Evolutionary conservation across 2,888 invertebrate species (phyloP), one percentile per base, ranked within the genome.

Genomic region (Temnothorax unifasciatus): DNA sequence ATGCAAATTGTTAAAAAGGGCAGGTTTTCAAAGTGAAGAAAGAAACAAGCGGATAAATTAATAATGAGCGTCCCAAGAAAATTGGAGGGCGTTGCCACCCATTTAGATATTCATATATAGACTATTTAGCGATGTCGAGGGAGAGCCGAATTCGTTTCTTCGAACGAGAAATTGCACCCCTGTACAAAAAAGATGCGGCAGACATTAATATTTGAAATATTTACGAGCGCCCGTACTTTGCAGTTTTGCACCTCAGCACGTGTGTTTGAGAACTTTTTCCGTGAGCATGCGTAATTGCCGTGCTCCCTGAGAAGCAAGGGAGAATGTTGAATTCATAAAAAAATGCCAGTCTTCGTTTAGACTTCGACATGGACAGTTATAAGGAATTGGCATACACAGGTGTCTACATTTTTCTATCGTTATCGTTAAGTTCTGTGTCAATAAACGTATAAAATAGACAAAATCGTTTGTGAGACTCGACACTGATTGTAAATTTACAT

Each of bases 231-330:
- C 15, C 15, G 25, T 68, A 77, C 54, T 54, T 66, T 68, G 41
- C 77, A 66, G 66, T 41, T 54, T 66, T 68, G 41, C 77, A 66
- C n/a, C 25, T 54, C 5, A 11, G n/a, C 66, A 77, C 15, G 11
- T 77, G 77, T 5, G 13, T 29, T 77, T 68, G 66, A 25, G 5
- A 77, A 77, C 54, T 77, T 77, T 66, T 77, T 52, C 77, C 77
- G 54, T 66, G 77, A 29, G 41, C 77, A 77, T 77, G 77, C 77
- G 77, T 68, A 68, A 77, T 29, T 50, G 25, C 25, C 25, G 25
- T 25, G n/a, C 41, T 5, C 18, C 13, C 11, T 61, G n/a, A 54
- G 44, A 54, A 4, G 15, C 25, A 25, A 77, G 54, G 9, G 41
- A 77, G 3, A 29, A 54, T 41, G 25, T 8, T 54, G 15, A 25